phyloP scores from a whole-genome alignment of 1,140 invertebrate species.

The Drosophila bifasciata region DNA sequence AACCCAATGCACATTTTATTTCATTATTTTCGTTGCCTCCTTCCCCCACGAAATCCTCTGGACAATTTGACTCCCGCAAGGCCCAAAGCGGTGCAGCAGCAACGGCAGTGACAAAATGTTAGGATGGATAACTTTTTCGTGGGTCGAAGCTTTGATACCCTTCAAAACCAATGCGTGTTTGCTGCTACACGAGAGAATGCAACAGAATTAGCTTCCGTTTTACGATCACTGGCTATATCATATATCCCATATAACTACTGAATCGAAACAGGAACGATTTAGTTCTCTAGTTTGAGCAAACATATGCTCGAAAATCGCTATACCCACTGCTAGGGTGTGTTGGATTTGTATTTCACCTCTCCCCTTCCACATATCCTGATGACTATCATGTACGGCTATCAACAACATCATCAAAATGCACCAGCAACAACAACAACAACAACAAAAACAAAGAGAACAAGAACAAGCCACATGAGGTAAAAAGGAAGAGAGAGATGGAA shows the following conservation, averaged over 20 bases:
- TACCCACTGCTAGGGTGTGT: too few relatives aligned
- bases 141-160: too few relatives aligned
- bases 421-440: slow-evolving; percentile 39
- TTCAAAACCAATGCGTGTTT: too few relatives aligned
- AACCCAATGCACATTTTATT: slow-evolving; percentile 45
- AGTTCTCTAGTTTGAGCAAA: too few relatives aligned
- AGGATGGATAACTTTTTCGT: too few relatives aligned
- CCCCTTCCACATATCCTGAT: slow-evolving; percentile 40
- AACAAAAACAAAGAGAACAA: slow-evolving; percentile 30
- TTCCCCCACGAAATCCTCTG: slow-evolving; percentile 40
- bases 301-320: too few relatives aligned
- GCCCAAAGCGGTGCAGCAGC: slow-evolving; percentile 2
- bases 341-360: not conserved
- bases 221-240: too few relatives aligned
- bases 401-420: slow-evolving; percentile 79
- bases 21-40: slow-evolving; percentile 14
- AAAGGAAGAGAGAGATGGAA: not conserved
- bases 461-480: slow-evolving; percentile 1
- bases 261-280: too few relatives aligned
- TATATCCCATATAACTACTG: too few relatives aligned
- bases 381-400: slow-evolving; percentile 76
- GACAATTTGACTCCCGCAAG: slow-evolving; percentile 56
- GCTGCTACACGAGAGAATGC: too few relatives aligned
- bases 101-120: slow-evolving; percentile 8
- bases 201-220: too few relatives aligned